phyloP scores from a whole-genome alignment of 1,140 invertebrate species.

The Gryllus bimaculatus region DNA sequence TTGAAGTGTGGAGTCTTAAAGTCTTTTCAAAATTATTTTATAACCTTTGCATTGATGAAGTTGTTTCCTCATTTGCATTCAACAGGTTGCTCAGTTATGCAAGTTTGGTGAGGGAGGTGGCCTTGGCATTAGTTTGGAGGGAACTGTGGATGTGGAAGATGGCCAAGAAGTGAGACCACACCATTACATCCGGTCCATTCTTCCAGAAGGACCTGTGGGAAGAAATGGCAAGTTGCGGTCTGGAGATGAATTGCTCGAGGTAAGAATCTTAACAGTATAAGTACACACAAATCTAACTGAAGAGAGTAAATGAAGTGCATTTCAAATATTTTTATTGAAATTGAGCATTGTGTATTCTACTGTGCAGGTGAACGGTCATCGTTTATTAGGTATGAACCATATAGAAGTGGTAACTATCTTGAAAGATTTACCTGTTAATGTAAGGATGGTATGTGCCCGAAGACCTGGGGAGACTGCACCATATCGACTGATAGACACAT shows the following conservation, averaged over 20 bases:
- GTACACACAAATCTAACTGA: background rate
- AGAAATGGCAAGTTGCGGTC: conserved; percentile 67
- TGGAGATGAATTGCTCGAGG: conserved; percentile 83
- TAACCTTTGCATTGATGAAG: background rate
- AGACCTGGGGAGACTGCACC: conserved; percentile 37
- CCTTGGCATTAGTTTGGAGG: conserved; percentile 90
- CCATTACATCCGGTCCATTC: conserved; percentile 87
- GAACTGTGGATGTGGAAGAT: conserved; percentile 90
- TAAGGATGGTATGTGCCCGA: conserved; percentile 87
- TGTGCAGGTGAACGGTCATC: conserved; percentile 82
- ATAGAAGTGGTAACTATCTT: conserved; percentile 90
- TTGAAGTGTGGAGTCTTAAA: too few relatives aligned
- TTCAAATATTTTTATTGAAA: background rate
- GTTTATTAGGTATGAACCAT: conserved; percentile 92
- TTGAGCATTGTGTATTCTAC: too few relatives aligned
- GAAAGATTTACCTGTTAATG: conserved; percentile 87
- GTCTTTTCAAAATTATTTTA: too few relatives aligned
- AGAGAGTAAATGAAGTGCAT: background rate
- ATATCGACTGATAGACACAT: conserved; percentile 53
- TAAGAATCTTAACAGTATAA: conserved; percentile 28
- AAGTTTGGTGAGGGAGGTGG: conserved; percentile 83
- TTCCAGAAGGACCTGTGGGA: conserved; percentile 90
- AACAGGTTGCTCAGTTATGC: conserved; percentile 66
- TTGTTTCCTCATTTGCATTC: background rate
- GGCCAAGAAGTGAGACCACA: conserved; percentile 83